A percentile compares a stretch with the other conserved stretches of the same genome.
Evolutionary conservation across 2,888 invertebrate genomes (phyloP).

Genomic region (Oeneis ivallda): DNA sequence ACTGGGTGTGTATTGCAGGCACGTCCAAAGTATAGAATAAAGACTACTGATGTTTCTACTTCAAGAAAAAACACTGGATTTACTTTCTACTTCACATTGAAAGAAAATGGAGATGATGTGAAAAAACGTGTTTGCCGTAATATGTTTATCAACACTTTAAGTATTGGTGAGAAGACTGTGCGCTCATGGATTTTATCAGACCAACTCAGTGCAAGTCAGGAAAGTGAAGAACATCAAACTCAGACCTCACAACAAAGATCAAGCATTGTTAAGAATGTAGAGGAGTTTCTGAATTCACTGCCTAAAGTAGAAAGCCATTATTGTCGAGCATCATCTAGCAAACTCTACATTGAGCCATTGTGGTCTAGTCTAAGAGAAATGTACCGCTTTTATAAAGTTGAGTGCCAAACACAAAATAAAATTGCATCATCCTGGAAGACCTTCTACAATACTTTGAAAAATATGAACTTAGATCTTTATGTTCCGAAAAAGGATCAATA

Average conservation of each 20-base stretch:
- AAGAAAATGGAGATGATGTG: too few relatives aligned
- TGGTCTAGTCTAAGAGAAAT: slow-evolving; percentile 21
- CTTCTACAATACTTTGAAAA: slow-evolving; percentile 20
- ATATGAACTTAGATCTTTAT: slow-evolving; percentile 19
- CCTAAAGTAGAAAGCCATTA: slow-evolving; percentile 20
- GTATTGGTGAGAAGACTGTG: too few relatives aligned
- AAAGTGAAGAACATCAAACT: background rate
- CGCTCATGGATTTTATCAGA: too few relatives aligned
- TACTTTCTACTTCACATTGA: too few relatives aligned
- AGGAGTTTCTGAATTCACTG: slow-evolving; percentile 19
- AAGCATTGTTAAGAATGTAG: slow-evolving; percentile 14
- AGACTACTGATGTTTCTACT: too few relatives aligned
- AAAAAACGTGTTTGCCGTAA: too few relatives aligned
- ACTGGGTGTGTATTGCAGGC: too few relatives aligned
- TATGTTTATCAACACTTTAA: too few relatives aligned
- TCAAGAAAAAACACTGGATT: too few relatives aligned
- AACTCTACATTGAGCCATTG: slow-evolving; percentile 16
- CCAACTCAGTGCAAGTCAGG: too few relatives aligned
- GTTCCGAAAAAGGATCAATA: slow-evolving; percentile 18
- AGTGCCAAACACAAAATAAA: slow-evolving; percentile 19
- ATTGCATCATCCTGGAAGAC: slow-evolving; percentile 21
- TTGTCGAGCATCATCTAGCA: slow-evolving; percentile 13
- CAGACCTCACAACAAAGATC: slow-evolving; percentile 18
- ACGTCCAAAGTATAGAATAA: too few relatives aligned
- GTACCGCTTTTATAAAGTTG: slow-evolving; percentile 21